Evolutionary conservation across 2,113 vertebrate genomes (phyloP).

Genomic region (Erinaceus europaeus): DNA sequence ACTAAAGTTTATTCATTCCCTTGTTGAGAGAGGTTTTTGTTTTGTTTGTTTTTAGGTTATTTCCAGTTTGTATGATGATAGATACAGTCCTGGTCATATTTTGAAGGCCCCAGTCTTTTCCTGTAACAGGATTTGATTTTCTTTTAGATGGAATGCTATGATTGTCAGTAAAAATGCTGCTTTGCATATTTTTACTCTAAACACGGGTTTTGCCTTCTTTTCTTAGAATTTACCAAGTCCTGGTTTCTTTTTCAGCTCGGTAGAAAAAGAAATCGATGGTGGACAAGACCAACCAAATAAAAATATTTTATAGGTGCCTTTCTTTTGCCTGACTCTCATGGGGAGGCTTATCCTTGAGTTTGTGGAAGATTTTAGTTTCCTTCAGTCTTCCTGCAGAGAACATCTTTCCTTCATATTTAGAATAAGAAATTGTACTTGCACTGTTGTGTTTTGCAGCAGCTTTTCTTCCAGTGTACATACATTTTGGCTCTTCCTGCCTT

Average conservation of each 20-base stretch:
- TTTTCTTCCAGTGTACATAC: background rate
- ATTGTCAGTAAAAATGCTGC: background rate
- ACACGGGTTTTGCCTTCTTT: background rate
- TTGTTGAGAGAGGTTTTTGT: background rate
- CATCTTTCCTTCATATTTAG: background rate
- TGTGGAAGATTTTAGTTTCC: background rate
- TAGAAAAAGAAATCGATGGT: background rate
- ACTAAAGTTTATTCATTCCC: background rate
- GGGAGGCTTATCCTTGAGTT: background rate
- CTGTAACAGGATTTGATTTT: background rate
- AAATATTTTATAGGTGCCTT: background rate
- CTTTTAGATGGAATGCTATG: background rate
- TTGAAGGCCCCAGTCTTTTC: background rate
- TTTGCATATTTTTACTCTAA: slow-evolving; percentile 17
- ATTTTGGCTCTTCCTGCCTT: background rate
- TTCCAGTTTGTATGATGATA: background rate
- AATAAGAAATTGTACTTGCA: background rate
- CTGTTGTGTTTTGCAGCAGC: background rate
- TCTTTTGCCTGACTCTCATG: background rate
- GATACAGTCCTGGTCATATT: background rate
- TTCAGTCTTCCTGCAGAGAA: background rate
- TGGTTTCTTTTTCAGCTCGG: slow-evolving; percentile 5
- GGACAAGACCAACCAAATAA: background rate
- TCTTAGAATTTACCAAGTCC: background rate
- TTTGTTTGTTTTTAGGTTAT: background rate